Evolutionary conservation across 2,888 invertebrate species (phyloP), one percentile per base, ranked within the genome.

Genomic region (Heliconius sara): DNA sequence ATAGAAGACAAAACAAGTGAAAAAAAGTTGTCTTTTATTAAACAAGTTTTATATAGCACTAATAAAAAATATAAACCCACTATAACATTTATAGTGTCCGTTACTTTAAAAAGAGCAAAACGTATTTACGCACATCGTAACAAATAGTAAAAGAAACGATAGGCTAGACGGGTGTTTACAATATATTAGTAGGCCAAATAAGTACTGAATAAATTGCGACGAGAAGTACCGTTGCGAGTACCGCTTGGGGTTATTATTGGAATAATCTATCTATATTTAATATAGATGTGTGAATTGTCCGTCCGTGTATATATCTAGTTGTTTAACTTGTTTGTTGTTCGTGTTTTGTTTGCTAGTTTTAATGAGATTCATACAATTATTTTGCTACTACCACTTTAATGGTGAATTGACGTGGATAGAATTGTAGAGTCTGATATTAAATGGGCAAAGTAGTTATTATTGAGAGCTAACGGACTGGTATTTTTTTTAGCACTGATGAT

Each of bases 151-250:
- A 84, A 84, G 84, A 81, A 75, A 80, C 76, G 77, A 80, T 82
- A 84, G 84, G 70, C 84, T 80, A 85, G 80, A 79, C 79, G 71
- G 78, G 67, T 84, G 84, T 86, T 87, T 87, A 82, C 83, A 83
- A 82, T 86, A 86, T 87, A 86, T 89, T 88, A 88, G 88, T 88
- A 88, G 87, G 85, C 84, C 85, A 85, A 85, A 85, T 87, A 90
- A 89, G 90, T 86, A 88, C 86, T 85, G 89, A 87, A 88, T 85
- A 86, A 87, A 86, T 85, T 79, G 83, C 82, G 81, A 84, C 83
- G 80, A 77, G 34, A 52, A 73, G 83, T 86, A 90, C 95, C 93
- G 94, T 94, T 95, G 92, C 78, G 71, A 77, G 84, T 85, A 86
- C 87, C 88, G 86, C 83, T 87, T 81, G 74, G 74, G 57, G 43